Conservation (phyloP, 2,888 invertebrate genomes). For the Seira ritae region DNA sequence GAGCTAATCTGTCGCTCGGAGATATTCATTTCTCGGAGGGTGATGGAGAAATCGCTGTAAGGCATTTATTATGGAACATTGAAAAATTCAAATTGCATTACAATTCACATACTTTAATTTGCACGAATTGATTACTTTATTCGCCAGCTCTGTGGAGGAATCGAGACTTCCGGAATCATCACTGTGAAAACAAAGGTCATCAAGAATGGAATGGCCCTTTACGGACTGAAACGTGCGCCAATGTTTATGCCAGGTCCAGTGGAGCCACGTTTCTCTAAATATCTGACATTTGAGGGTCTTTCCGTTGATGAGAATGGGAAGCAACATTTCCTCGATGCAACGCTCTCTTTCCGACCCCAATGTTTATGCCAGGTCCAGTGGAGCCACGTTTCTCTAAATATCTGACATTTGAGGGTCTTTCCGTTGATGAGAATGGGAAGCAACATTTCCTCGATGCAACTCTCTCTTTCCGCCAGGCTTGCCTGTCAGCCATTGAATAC, state of each 20-base stretch:
- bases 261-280: conserved; percentile 57
- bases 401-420: conserved; percentile 65
- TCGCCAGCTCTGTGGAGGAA: conserved; percentile 63
- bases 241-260: conserved; percentile 58
- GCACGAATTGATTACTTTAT: neutral
- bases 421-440: conserved; percentile 64
- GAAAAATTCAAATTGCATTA: neutral
- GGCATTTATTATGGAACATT: neutral
- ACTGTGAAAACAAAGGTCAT: conserved; percentile 57
- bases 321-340: conserved; percentile 63
- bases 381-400: conserved; percentile 59
- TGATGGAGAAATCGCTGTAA: conserved; percentile 68
- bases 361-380: conserved; percentile 64
- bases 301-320: conserved; percentile 64
- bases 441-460: conserved; percentile 64
- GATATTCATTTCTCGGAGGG: conserved; percentile 69
- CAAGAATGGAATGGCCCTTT: conserved; percentile 60
- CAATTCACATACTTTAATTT: neutral
- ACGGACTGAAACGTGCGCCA: conserved; percentile 60
- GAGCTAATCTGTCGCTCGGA: conserved; percentile 66
- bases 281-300: conserved; percentile 66
- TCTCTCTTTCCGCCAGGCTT: conserved; percentile 63
- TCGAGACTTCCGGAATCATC: conserved; percentile 65
- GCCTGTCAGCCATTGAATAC: conserved; percentile 62
- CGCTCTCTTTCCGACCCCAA: conserved; percentile 58